phyloP scores from a whole-genome alignment of 2,113 vertebrate genomes.

The Sardina pilchardus region DNA sequence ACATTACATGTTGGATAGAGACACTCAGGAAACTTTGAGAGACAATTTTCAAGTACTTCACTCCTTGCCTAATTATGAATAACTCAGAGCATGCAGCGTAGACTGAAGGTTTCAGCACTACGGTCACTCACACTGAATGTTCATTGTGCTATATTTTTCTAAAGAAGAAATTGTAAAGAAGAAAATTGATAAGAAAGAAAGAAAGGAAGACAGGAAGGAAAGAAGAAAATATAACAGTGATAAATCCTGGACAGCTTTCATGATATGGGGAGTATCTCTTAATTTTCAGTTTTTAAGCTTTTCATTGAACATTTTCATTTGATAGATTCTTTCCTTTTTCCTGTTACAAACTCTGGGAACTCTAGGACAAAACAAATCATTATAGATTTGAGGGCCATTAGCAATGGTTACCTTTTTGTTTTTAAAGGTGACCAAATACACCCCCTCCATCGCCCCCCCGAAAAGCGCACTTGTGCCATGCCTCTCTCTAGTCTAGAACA shows the following conservation, averaged over 20 bases:
- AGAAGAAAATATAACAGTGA: neutral
- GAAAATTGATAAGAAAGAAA: neutral
- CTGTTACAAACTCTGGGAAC: neutral
- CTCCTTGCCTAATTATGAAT: neutral
- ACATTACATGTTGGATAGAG: neutral
- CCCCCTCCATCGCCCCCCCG: slow-evolving; percentile 33
- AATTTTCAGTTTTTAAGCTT: neutral
- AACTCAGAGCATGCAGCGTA: neutral
- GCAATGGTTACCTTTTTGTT: neutral
- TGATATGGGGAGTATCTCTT: neutral
- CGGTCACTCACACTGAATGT: neutral
- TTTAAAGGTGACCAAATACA: slow-evolving; percentile 40
- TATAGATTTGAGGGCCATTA: neutral
- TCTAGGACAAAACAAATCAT: neutral
- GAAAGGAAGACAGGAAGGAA: neutral
- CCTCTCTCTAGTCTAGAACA: slow-evolving; percentile 73
- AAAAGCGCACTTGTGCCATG: slow-evolving; percentile 45
- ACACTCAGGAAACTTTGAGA: neutral
- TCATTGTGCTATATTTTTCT: neutral
- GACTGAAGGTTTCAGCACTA: neutral
- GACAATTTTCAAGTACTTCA: neutral
- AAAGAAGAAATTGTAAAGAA: neutral
- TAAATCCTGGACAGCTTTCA: too few relatives aligned
- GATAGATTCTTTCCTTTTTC: neutral
- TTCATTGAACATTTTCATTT: neutral